phyloP scores from a whole-genome alignment of 2,797 vertebrate species.

The Liparis tanakae region DNA sequence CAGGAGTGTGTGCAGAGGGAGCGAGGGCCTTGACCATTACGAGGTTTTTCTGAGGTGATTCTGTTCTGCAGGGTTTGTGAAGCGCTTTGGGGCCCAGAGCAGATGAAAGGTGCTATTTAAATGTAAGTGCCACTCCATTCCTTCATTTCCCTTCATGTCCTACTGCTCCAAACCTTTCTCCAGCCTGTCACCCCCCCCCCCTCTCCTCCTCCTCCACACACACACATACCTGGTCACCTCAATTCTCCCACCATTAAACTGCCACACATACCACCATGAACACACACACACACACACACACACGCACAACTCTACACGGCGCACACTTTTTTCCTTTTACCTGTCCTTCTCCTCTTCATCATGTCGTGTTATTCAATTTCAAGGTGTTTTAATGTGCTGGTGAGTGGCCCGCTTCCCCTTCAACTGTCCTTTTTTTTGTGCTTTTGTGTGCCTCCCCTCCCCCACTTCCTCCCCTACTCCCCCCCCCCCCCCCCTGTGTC shows the following conservation, averaged over 20 bases:
- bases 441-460: constrained; percentile 54
- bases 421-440: constrained; percentile 56
- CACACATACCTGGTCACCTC: constrained; percentile 61
- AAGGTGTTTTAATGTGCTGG: constrained; percentile 59
- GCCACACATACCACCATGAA: constrained; percentile 65
- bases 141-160: constrained; percentile 87
- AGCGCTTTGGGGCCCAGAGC: constrained; percentile 90
- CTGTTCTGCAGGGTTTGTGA: constrained; percentile 91
- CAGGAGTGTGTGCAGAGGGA: constrained; percentile 74
- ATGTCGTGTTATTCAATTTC: constrained; percentile 60
- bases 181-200: constrained; percentile 66
- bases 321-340: constrained; percentile 71
- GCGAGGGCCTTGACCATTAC: constrained; percentile 81
- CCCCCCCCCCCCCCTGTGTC: no score
- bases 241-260: constrained; percentile 65
- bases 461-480: no score
- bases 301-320: constrained; percentile 47
- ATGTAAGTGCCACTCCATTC: constrained; percentile 91
- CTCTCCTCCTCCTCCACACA: constrained; percentile 28
- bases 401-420: constrained; percentile 38
- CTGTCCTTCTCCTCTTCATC: constrained; percentile 77
- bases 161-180: constrained; percentile 79
- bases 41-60: constrained; percentile 89
- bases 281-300: constrained; percentile 21
- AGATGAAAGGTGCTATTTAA: constrained; percentile 92